Percentiles rank a stretch among this genome's conserved stretches.
Conservation (phyloP, 2,888 invertebrate species). For the Prosapia bicincta region DNA sequence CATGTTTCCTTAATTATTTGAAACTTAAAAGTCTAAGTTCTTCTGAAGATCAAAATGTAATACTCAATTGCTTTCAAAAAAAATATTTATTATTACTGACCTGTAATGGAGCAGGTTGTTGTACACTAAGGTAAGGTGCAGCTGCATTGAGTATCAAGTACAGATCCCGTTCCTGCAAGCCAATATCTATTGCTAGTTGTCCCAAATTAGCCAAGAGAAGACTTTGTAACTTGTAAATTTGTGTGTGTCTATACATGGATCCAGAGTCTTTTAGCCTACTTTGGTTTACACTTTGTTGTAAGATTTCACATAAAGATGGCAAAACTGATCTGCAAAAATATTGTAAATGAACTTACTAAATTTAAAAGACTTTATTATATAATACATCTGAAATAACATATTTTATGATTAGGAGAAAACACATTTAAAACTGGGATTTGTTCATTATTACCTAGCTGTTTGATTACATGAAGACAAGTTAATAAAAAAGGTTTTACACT, state of each 20-base stretch:
- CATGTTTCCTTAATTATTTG: too few species aligned
- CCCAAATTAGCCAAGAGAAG: conserved; percentile 39
- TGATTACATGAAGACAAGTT: too few species aligned
- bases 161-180: conserved; percentile 38
- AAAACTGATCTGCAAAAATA: conserved; percentile 38
- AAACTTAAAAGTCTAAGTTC: too few species aligned
- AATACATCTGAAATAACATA: too few species aligned
- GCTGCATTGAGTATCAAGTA: conserved; percentile 47
- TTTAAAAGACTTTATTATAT: too few species aligned
- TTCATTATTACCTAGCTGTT: too few species aligned
- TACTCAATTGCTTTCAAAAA: too few species aligned
- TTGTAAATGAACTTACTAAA: not conserved
- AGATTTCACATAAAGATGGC: conserved; percentile 37
- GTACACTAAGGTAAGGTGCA: conserved; percentile 54
- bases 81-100: too few species aligned
- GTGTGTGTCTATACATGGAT: conserved; percentile 39
- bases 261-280: conserved; percentile 37
- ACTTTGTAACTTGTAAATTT: conserved; percentile 41
- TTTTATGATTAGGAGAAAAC: too few species aligned
- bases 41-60: too few species aligned
- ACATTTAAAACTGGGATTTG: too few species aligned
- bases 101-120: conserved; percentile 62
- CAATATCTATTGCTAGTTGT: conserved; percentile 36
- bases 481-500: too few species aligned
- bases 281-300: conserved; percentile 32